These are phyloP conservation scores for Tribolium madens DNA, from an alignment of 1,140 invertebrate genomes.

Conservation along the genomic window DNA sequence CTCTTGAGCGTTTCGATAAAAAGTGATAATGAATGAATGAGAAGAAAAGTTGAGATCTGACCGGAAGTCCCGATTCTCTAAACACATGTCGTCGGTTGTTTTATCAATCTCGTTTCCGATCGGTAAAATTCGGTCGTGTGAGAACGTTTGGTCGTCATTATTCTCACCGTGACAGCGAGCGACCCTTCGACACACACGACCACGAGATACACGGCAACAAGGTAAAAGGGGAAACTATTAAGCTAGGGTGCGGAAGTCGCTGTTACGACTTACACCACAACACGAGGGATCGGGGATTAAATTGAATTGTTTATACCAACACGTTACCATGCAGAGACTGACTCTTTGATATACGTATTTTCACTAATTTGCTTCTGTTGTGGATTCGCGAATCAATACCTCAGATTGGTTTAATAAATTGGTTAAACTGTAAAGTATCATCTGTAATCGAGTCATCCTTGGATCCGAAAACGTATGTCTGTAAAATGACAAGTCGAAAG, in stretches of 20 bases:
- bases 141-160: constrained; percentile 38
- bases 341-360: too few relatives aligned
- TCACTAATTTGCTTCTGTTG: too few relatives aligned
- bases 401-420: too few relatives aligned
- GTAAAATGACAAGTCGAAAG: too few relatives aligned
- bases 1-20: too few relatives aligned
- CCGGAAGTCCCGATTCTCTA: neutral
- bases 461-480: too few relatives aligned
- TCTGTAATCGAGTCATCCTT: too few relatives aligned
- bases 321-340: neutral
- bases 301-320: neutral
- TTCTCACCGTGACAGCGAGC: constrained; percentile 27
- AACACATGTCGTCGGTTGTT: neutral
- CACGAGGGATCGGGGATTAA: constrained; percentile 1
- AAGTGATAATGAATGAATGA: constrained; percentile 14
- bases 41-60: neutral
- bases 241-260: constrained; percentile 33
- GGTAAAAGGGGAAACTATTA: constrained; percentile 26
- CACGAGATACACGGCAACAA: constrained; percentile 6
- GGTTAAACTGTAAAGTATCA: too few relatives aligned
- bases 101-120: constrained; percentile 41
- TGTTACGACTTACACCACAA: constrained; percentile 16
- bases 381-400: too few relatives aligned
- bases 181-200: constrained; percentile 25
- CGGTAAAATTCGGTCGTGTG: constrained; percentile 36